These are phyloP conservation scores for Acinonyx jubatus DNA, from an alignment of 2,113 vertebrate genomes.

Conservation along the genomic window DNA sequence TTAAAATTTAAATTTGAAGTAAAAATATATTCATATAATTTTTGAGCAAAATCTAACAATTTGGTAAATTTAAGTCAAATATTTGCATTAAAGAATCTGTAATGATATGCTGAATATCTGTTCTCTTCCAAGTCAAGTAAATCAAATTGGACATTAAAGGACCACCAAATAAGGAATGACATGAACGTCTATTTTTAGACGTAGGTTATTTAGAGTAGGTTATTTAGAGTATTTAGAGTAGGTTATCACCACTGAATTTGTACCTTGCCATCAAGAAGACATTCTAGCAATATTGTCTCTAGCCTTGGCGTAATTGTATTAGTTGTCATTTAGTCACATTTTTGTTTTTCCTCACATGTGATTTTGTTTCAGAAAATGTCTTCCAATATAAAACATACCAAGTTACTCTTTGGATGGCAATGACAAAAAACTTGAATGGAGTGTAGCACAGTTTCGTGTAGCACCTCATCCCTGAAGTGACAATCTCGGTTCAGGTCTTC, in stretches of 20 bases:
- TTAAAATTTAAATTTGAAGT: neutral
- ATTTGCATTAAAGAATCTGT: neutral
- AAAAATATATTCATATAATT: neutral
- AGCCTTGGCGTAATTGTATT: neutral
- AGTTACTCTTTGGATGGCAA: neutral
- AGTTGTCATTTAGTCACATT: neutral
- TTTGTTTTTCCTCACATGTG: neutral
- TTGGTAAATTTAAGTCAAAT: neutral
- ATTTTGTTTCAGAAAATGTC: neutral
- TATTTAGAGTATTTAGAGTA: neutral
- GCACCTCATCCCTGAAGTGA: fast-evolving
- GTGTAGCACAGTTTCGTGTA: neutral
- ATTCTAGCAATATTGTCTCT: neutral
- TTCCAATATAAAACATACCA: neutral
- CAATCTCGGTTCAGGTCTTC: neutral
- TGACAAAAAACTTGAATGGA: neutral
- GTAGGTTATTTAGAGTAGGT: neutral
- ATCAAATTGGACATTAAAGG: neutral
- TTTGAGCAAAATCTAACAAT: neutral
- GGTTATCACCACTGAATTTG: no score
- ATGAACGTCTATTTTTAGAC: neutral
- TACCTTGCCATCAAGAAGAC: neutral
- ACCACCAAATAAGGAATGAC: neutral
- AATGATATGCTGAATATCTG: neutral
- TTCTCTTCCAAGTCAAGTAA: neutral